Conservation (phyloP, 2,113 vertebrate species). For the Fregata magnificens region DNA sequence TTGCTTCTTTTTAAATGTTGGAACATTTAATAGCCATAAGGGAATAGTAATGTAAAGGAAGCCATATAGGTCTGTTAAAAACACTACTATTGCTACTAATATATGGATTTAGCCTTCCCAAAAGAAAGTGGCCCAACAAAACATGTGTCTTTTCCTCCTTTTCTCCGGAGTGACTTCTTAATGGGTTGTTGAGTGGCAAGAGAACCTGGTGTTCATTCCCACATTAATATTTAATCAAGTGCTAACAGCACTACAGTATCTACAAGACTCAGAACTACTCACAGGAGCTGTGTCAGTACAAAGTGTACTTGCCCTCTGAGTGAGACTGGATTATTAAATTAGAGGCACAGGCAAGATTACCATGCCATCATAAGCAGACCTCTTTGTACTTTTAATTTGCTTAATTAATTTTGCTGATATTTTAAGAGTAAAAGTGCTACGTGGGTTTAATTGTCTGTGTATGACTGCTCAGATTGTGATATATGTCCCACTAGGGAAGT, state of each 20-base stretch:
- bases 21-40: background rate
- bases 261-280: background rate
- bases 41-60: background rate
- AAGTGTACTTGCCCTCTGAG: background rate
- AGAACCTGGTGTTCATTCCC: background rate
- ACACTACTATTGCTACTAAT: background rate
- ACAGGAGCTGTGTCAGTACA: background rate
- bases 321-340: background rate
- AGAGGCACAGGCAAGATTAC: background rate
- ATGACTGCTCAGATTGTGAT: background rate
- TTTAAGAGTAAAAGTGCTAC: background rate
- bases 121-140: background rate
- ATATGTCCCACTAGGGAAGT: background rate
- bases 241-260: background rate
- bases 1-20: background rate
- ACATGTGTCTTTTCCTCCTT: background rate
- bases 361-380: background rate
- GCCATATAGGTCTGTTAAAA: background rate
- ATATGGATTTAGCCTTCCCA: background rate
- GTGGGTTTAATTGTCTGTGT: background rate
- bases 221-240: constrained; percentile 26
- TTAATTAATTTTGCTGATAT: background rate
- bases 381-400: background rate
- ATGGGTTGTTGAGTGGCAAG: background rate
- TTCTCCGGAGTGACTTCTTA: background rate